phyloP scores from a whole-genome alignment of 2,888 invertebrate species.

The Brassicogethes aeneus region DNA sequence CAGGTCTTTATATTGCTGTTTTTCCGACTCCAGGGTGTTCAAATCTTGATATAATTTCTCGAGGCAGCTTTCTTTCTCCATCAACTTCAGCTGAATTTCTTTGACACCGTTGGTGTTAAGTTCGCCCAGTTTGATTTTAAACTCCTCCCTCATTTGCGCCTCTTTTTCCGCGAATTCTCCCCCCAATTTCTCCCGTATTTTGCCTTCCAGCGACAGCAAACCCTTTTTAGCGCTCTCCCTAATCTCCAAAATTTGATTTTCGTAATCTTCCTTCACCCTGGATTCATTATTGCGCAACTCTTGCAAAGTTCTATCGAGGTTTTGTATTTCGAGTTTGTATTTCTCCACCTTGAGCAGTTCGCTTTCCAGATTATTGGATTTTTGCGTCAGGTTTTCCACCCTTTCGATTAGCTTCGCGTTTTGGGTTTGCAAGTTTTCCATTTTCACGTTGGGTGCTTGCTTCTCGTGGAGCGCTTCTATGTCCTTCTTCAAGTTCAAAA shows the following conservation, averaged over 20 bases:
- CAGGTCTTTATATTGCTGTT: slow-evolving; percentile 24
- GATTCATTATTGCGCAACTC: slow-evolving; percentile 19
- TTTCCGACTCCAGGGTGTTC: slow-evolving; percentile 18
- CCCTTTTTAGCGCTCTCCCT: slow-evolving; percentile 40
- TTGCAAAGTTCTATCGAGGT: slow-evolving; percentile 11
- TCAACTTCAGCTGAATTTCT: slow-evolving; percentile 43
- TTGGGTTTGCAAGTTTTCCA: slow-evolving; percentile 35
- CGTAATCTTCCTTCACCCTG: slow-evolving; percentile 40
- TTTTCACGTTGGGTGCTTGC: slow-evolving; percentile 17
- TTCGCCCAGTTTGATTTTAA: slow-evolving; percentile 25
- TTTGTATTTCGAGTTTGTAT: slow-evolving; percentile 26
- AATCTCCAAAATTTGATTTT: slow-evolving; percentile 42
- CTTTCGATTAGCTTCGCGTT: slow-evolving; percentile 37
- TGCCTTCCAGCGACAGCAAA: slow-evolving; percentile 30
- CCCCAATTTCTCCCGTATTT: slow-evolving; percentile 27
- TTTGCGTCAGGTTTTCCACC: slow-evolving; percentile 30
- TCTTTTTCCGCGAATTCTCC: slow-evolving; percentile 24
- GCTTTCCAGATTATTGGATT: slow-evolving; percentile 30
- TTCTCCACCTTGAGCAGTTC: slow-evolving; percentile 34
- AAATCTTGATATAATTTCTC: slow-evolving; percentile 23
- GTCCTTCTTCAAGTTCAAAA: slow-evolving; percentile 32
- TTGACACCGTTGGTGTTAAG: slow-evolving; percentile 25
- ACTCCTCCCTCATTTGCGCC: slow-evolving; percentile 23
- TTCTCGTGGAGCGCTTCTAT: slow-evolving; percentile 27
- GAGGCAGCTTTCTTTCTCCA: slow-evolving; percentile 42